Evolutionary conservation across 2,113 vertebrate genomes (phyloP), one percentile per base, ranked within the genome.

Genomic region (Orthonyx spaldingii): DNA sequence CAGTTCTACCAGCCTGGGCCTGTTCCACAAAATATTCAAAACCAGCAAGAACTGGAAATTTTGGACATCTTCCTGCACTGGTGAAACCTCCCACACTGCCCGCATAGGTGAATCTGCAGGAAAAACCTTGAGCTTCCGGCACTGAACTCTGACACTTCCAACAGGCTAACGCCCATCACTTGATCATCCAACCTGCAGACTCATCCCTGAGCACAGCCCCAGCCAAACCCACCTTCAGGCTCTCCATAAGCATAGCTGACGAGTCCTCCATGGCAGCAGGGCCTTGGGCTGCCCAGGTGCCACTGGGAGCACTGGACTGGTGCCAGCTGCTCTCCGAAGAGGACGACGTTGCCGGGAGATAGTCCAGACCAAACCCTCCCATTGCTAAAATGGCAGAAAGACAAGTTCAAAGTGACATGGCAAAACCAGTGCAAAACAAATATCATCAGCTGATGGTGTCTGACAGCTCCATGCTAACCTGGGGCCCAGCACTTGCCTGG

Each of bases 351-450:
- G 98, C 96, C n/a, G 98, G 98, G 91, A 99, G 98, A 97, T 99
- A 99, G 97, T 99, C 99, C 97, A 99, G 97, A 35, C 99, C 99
- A 95, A 99, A 99, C 19, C 99, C 98, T 83, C 99, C 98, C 94
- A 98, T 98, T 21, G 98, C 98, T 97, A 95, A 95, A 98, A 81
- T 1, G 2, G 89, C n/a, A 75, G 74, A 91, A 64, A 94, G 57
- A 66, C 26, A 96, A 87, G 32, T 78, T 90, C 42, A 91, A 52
- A 69, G 30, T 5, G 28, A 57, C 4, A 3, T 52, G 68, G 39
- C 59, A 69, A 78, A 95, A 61, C 2, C 60, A 52, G 9, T 11
- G 33, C 16, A 32, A 56, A 66, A 21, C 13, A 32, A 57, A 22
- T 0, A 4, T 18, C 44, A 55, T 2, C n/a, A 27, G 23, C 60